Percentiles rank a stretch among this genome's conserved stretches.
phyloP scores from a whole-genome alignment of 2,888 invertebrate genomes.

The Idaea dimidiata region DNA sequence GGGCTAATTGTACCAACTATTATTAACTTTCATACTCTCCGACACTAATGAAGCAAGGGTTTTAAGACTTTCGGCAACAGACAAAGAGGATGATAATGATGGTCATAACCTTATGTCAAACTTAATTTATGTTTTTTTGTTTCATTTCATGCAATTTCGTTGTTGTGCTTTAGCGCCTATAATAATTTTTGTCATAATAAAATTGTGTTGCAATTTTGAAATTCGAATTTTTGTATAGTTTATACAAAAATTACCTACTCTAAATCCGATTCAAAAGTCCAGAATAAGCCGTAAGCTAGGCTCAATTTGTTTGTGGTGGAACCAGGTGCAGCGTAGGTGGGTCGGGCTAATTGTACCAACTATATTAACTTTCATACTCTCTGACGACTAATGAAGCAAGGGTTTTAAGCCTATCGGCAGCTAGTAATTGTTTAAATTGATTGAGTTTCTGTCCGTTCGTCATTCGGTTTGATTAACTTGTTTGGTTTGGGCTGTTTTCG shows the following conservation, averaged over 20 bases:
- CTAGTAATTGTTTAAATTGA: slow-evolving; percentile 1
- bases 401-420: slow-evolving; percentile 3
- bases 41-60: slow-evolving; percentile 2
- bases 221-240: no score
- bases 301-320: slow-evolving; percentile 28
- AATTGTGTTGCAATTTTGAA: no score
- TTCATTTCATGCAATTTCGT: no score
- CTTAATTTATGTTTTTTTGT: no score
- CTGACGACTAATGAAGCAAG: slow-evolving; percentile 3
- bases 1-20: slow-evolving; percentile 24
- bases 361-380: slow-evolving; percentile 25
- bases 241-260: no score
- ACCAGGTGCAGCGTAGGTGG: slow-evolving; percentile 22
- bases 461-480: background rate
- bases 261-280: no score
- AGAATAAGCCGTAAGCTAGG: slow-evolving; percentile 8
- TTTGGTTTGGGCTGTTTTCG: background rate
- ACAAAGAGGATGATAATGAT: no score
- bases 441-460: background rate
- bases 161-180: no score
- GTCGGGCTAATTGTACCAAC: slow-evolving; percentile 23
- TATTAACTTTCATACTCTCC: slow-evolving; percentile 23
- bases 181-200: no score
- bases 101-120: no score
- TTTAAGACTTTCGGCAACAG: background rate